These are phyloP conservation scores for Apaloderma vittatum DNA, from an alignment of 2,113 vertebrate genomes.

Conservation along the genomic window DNA sequence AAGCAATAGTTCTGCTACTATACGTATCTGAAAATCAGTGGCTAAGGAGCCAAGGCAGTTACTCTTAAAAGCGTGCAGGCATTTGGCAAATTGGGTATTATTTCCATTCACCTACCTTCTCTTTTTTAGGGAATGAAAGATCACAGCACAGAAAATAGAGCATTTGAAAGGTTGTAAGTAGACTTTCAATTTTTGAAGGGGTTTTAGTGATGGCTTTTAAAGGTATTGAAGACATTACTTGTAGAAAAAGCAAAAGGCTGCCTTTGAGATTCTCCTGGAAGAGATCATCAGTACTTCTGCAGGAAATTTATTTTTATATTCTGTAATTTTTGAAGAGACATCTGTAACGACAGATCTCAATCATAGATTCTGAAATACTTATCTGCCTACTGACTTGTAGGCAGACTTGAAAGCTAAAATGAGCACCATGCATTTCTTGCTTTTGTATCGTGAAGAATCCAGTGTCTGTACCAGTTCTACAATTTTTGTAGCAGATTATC, in stretches of 20 bases:
- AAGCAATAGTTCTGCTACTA: background rate
- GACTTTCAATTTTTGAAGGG: background rate
- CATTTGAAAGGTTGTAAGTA: background rate
- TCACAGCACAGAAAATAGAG: background rate
- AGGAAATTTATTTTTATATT: constrained; percentile 41
- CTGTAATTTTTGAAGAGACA: background rate
- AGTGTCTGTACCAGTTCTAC: background rate
- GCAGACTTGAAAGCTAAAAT: constrained; percentile 23
- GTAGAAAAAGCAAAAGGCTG: background rate
- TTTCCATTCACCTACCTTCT: background rate
- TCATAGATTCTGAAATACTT: constrained; percentile 14
- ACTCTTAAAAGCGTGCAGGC: background rate
- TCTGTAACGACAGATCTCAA: background rate
- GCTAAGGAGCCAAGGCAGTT: background rate
- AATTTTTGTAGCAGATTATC: background rate
- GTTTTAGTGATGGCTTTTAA: background rate
- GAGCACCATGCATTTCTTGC: background rate
- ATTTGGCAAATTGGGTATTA: background rate
- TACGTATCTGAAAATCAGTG: background rate
- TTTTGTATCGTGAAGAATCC: background rate
- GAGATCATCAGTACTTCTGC: background rate
- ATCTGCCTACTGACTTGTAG: constrained; percentile 48
- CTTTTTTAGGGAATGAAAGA: background rate
- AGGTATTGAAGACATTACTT: background rate
- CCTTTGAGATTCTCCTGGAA: background rate